Evolutionary conservation across 2,888 invertebrate species (phyloP), one percentile per base, ranked within the genome.

Genomic region (Eupsilia transversa): DNA sequence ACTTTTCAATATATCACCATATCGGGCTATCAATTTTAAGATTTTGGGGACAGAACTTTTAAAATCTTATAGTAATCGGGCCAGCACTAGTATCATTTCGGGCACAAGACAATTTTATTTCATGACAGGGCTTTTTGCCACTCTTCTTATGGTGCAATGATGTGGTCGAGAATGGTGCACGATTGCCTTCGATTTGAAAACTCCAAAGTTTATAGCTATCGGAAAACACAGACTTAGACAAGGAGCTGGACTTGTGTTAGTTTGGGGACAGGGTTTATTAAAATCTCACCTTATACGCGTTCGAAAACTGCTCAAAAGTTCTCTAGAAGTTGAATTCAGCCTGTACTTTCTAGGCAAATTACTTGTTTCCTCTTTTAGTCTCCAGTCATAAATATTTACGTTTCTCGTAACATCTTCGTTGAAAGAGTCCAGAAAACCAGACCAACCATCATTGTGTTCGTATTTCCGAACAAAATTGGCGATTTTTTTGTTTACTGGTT

Each of bases 391-490:
- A 14, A 95, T 87, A 77, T 95, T 94, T 0, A 95, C 85, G 71
- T 94, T 95, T 38, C 93, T 93, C 0, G 94, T 94, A 74, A 96
- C 81, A 88, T 96, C 95, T 72, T 95, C 95, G 72, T 92, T 93
- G 7, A 95, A 80, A 3, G 93, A 89, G 56, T 95, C 95, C 76
- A 92, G 81, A 78, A 95, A 94, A 56, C 88, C 91, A 0, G 91
- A 86, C 94, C 93, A 94, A 27, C 92, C 88, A 57, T 89, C 91
- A 54, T 84, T 91, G 6, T 94, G 92, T 71, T 93, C 89, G 54
- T 94, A 91, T 14, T 87, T 90, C 27, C 89, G 90, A 1, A 95
- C 89, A 71, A 93, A 93, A 67, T 94, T 93, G 0, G 95, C 90
- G 2, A 95, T 94, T 90, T 95, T 95, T 56, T 93, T 94, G 78